These are phyloP conservation scores for Pantala flavescens DNA, from an alignment of 1,140 invertebrate genomes.

Conservation along the genomic window DNA sequence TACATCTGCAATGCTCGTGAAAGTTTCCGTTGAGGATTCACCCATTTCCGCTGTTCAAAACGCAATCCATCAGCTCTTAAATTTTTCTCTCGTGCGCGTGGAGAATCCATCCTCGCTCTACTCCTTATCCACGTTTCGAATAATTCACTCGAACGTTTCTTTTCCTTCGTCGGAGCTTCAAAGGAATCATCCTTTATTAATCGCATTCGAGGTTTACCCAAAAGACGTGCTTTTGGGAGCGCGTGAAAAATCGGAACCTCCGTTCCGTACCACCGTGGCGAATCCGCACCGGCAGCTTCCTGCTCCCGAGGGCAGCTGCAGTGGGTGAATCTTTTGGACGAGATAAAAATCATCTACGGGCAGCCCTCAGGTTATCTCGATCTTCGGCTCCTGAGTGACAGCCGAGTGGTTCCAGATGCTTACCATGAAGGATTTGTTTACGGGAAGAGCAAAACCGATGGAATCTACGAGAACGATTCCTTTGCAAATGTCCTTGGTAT, in stretches of 20 bases:
- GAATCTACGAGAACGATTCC: too few relatives aligned
- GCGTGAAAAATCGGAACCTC: not conserved
- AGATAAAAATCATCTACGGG: conserved; percentile 2
- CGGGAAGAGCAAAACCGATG: not conserved
- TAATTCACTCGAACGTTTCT: too few relatives aligned
- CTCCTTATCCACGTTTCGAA: too few relatives aligned
- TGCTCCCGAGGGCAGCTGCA: not conserved
- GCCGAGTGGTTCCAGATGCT: not conserved
- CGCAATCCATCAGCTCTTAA: too few relatives aligned
- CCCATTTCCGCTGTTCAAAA: too few relatives aligned
- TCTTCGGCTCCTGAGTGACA: not conserved
- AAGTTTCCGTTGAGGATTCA: too few relatives aligned
- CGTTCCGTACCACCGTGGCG: not conserved
- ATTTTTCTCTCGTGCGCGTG: too few relatives aligned
- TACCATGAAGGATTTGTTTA: not conserved
- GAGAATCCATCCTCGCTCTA: too few relatives aligned
- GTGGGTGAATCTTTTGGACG: not conserved
- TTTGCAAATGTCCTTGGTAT: too few relatives aligned
- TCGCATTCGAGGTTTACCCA: not conserved
- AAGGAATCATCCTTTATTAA: not conserved
- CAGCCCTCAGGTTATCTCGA: not conserved
- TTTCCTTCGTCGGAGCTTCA: not conserved
- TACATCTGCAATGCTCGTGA: too few relatives aligned
- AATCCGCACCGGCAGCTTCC: not conserved
- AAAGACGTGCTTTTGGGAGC: not conserved